phyloP scores from a whole-genome alignment of 2,888 invertebrate species.

The Hirtodrosophila duncani region DNA sequence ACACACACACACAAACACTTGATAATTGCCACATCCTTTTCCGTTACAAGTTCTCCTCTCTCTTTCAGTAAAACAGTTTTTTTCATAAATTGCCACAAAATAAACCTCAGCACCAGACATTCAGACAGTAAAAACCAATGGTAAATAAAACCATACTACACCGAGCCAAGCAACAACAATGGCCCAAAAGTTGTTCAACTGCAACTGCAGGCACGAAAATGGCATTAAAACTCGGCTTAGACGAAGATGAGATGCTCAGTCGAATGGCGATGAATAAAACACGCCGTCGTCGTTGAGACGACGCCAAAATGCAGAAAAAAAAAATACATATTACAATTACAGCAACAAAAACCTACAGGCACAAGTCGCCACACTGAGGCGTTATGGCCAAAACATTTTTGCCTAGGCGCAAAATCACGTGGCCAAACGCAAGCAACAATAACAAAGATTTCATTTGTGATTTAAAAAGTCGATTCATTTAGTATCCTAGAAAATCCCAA shows the following conservation, averaged over 20 bases:
- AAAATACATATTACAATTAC: constrained; percentile 22
- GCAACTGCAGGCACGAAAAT: constrained; percentile 58
- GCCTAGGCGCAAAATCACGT: constrained; percentile 57
- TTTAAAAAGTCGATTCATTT: too few relatives aligned
- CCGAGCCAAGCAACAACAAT: constrained; percentile 19
- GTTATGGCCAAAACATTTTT: constrained; percentile 36
- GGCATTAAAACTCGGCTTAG: constrained; percentile 56
- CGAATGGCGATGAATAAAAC: constrained; percentile 46
- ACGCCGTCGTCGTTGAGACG: constrained; percentile 10
- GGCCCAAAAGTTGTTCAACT: constrained; percentile 19
- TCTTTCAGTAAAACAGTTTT: not conserved
- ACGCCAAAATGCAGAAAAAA: constrained; percentile 30
- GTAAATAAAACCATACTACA: constrained; percentile 22
- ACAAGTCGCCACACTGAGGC: constrained; percentile 37
- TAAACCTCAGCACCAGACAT: constrained; percentile 4
- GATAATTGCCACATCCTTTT: constrained; percentile 34
- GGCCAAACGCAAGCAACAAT: constrained; percentile 37
- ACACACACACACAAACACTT: constrained; percentile 16
- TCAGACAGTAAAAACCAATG: constrained; percentile 24
- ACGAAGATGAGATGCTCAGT: constrained; percentile 27
- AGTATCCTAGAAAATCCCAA: too few relatives aligned
- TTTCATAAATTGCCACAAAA: not conserved
- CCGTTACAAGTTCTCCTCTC: not conserved
- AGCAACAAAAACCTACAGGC: constrained; percentile 18
- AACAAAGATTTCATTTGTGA: too few relatives aligned